Conservation (phyloP, 2,888 invertebrate species). For the Dolomedes plantarius region DNA sequence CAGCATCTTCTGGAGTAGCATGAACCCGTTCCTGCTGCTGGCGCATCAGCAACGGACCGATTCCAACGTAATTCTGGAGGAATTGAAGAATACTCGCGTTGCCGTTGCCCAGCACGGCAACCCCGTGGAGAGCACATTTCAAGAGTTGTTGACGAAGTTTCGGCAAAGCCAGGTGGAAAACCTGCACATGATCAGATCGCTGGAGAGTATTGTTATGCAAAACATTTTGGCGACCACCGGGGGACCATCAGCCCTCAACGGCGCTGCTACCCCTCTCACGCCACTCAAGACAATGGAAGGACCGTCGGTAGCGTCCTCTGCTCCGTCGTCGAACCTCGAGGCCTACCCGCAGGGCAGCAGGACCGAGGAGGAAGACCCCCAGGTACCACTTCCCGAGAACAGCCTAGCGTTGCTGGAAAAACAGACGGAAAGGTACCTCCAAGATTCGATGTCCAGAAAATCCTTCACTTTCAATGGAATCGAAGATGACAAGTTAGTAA, state of each 20-base stretch:
- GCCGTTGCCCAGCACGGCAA: constrained; percentile 94
- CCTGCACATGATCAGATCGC: constrained; percentile 94
- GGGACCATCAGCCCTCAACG: constrained; percentile 21
- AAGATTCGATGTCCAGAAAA: constrained; percentile 91
- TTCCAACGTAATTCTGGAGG: constrained; percentile 87
- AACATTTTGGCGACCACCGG: background rate
- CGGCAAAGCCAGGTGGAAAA: constrained; percentile 97
- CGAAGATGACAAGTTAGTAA: constrained; percentile 38
- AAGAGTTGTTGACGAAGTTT: constrained; percentile 79
- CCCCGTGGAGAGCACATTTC: background rate
- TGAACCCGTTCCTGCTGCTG: constrained; percentile 15
- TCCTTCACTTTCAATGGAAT: constrained; percentile 83
- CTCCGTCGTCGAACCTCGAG: background rate
- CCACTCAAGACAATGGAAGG: constrained; percentile 26
- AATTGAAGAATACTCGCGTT: constrained; percentile 94
- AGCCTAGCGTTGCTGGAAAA: constrained; percentile 94
- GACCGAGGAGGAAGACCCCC: constrained; percentile 33
- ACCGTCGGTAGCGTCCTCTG: background rate
- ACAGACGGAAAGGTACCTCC: constrained; percentile 89
- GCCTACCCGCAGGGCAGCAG: constrained; percentile 31
- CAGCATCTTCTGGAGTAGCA: background rate
- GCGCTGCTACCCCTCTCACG: constrained; percentile 38
- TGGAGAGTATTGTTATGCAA: constrained; percentile 78
- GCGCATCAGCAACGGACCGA: constrained; percentile 72
- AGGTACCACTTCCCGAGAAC: constrained; percentile 78